Evolutionary conservation across 1,140 invertebrate species (phyloP).

Genomic region (Metaphire vulgaris): DNA sequence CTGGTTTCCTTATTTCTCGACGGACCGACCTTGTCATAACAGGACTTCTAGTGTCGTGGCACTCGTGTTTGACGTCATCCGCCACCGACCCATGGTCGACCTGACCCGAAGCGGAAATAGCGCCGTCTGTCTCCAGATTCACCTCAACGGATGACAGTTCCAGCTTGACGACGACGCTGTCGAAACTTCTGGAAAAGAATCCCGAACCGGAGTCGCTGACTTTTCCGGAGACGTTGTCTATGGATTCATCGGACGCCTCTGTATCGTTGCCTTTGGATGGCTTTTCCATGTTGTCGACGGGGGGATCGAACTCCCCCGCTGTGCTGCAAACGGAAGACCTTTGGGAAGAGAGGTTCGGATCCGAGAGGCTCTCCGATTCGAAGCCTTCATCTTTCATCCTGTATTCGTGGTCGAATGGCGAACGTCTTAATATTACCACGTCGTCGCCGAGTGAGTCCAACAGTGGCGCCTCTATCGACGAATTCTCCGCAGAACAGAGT

Average conservation of each 20-base stretch:
- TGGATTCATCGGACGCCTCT: background rate
- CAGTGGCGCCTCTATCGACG: background rate
- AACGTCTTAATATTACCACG: background rate
- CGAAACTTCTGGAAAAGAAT: background rate
- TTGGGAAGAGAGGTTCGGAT: constrained; percentile 41
- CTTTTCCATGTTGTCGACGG: background rate
- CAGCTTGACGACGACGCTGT: background rate
- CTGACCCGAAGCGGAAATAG: too few species aligned
- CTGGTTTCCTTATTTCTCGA: too few species aligned
- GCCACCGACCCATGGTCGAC: too few species aligned
- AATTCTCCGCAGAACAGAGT: too few species aligned
- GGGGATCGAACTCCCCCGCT: constrained; percentile 42
- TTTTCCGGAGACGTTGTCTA: background rate
- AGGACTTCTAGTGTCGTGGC: too few species aligned
- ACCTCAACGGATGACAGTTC: background rate
- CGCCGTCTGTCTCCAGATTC: too few species aligned
- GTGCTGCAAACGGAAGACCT: constrained; percentile 48
- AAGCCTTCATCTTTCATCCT: constrained; percentile 36
- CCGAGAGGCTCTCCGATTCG: constrained; percentile 42
- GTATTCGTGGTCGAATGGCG: background rate
- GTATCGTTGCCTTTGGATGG: background rate
- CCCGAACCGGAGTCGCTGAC: background rate
- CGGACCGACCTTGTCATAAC: too few species aligned
- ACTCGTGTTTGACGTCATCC: too few species aligned
- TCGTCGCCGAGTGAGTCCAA: background rate